Evolutionary conservation across 1,140 invertebrate genomes (phyloP), one percentile per base, ranked within the genome.

Genomic region (Listronotus bonariensis): DNA sequence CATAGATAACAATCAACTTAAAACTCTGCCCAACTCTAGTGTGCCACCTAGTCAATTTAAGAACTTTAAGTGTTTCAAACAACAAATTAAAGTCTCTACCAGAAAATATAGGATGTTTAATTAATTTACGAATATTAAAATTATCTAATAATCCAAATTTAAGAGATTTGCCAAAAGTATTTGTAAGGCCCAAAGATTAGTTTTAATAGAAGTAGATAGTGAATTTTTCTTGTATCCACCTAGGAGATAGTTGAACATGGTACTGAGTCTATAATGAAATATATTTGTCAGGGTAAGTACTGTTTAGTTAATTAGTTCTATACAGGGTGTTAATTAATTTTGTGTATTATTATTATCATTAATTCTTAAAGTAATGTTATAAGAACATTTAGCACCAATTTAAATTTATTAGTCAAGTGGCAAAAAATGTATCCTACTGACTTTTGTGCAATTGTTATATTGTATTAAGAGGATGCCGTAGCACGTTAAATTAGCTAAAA

Each of bases 81-180:
- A 93, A 93, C 79, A 84, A 82, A 68, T 76, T 92, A 42, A 88
- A 86, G 76, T 75, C 74, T 58, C 76, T 93, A 51, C 88, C 90
- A 59, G 79, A 86, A 40, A 79, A 80, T 59, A 78, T 92, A 31
- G 87, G 86, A 41, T 80, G 86, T 53, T 78, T 92, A 48, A 82
- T 80, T 63, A 81, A 76, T 38, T 78, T 92, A 53, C 79, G 77
- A 51, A 80, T 74, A 57, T 76, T 91, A 6, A 81, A 85, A 69
- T 72, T 91, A 11, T 80, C 77, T 56, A 71, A 81, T 43, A 90
- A 90, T 79, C 79, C 77, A 68, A 69, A 80, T 31, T 74, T 90
- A 31, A 82, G 80, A 67, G 75, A 80, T 61, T 74, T 90, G 20
- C 88, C 86, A 68, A 83, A 84, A 86, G 85, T 68, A 71, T 89